Evolutionary conservation across 64 coral and sea anemone species (phyloP).

Genomic region (Montipora foliosa): DNA sequence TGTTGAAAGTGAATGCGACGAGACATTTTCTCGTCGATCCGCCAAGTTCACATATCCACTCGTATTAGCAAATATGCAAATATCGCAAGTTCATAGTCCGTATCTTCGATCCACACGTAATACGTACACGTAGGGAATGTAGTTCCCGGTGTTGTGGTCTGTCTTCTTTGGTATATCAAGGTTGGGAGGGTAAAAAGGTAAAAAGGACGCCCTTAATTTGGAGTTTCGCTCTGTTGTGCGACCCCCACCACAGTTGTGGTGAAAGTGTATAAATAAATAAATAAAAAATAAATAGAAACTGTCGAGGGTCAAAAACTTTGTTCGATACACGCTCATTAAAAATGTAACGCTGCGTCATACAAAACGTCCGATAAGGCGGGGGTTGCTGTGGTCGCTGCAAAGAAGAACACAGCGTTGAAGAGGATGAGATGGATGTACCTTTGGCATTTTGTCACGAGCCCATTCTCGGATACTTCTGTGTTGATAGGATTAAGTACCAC

Average conservation of each 20-base stretch:
- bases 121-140: neutral
- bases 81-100: neutral
- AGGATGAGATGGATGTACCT: slow-evolving; percentile 22
- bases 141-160: no score
- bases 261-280: no score
- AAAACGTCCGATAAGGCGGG: neutral
- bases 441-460: neutral
- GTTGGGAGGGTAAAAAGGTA: no score
- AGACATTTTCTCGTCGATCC: no score
- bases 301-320: neutral
- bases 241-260: no score
- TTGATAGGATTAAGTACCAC: neutral
- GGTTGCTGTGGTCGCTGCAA: neutral
- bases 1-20: no score
- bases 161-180: no score
- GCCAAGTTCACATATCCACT: no score
- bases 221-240: no score
- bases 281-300: neutral
- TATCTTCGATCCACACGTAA: neutral
- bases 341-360: neutral
- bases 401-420: neutral
- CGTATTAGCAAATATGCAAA: neutral
- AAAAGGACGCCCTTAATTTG: no score
- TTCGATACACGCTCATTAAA: slow-evolving; percentile 22
- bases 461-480: neutral